Base-by-base conservation (phyloP, 2,797 vertebrate genomes). In the Acropternis orthonyx region DNA sequence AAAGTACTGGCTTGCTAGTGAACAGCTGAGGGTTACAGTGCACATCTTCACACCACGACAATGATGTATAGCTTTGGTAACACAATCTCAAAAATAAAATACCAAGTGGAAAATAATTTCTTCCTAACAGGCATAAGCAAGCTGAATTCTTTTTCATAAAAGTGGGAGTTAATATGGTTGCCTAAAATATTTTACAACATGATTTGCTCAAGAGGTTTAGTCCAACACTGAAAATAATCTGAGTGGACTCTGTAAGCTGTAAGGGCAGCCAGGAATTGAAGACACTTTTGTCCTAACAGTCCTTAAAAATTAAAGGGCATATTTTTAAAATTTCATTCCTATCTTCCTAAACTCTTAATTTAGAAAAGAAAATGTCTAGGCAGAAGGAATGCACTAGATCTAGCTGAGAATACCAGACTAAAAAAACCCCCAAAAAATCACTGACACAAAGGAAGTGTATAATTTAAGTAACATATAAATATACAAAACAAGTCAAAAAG, bases 401-500 rank as follows among this genome's bases (percentile, higher is more conserved):
- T 74, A 51, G 49, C 51, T 73, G 22, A 61, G 77, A 54, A 63
- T 23, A 67, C 26, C 30, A 66, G 19, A 41, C 52, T 41, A n/a
- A 20, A n/a, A 66, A 32, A 48, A 4, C 2, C 5, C 12, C 17
- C 12, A 15, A 65, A 48, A 69, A 27, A 56, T 26, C 49, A 34
- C 21, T 83, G 37, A 68, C 68, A 81, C 39, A 78, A 48, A 79
- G 69, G 68, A 68, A 78, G 39, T 41, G 37, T 49, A 44, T 85
- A 83, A 78, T 67, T 55, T 84, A 85, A 46, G 62, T 66, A 93
- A 85, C 26, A 66, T 62, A 89, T 46, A 93, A 85, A 92, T 92
- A 73, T 48, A 94, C 43, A 91, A 75, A 96, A 83, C 54, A 82
- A 93, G 56, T 67, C 14, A 87, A 80, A 95, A 93, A 66, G 9